Evolutionary conservation across 2,797 vertebrate species (phyloP), one percentile per base, ranked within the genome.

Genomic region (Emys orbicularis): DNA sequence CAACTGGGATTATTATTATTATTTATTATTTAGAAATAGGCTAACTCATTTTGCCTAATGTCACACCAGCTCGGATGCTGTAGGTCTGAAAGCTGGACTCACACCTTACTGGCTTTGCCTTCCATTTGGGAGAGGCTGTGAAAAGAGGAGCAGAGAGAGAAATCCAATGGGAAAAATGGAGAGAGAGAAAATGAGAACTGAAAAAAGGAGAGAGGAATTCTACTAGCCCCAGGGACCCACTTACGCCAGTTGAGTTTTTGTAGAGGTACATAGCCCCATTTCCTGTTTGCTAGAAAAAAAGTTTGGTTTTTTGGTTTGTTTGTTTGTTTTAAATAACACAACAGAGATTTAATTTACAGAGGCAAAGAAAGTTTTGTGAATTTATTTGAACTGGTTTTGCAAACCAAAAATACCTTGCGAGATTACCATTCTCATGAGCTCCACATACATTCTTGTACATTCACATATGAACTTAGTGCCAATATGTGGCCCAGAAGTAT

Each of bases 381-480:
- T 49, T 29, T 47, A 77, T 49, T 49, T 77, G 44, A 77, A 49
- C 47, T 77, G 13, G 47, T 49, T 47, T 49, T 77, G 74, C 74
- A 47, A 77, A 31, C 74, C 44, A 77, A 12, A 74, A 47, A 49
- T 47, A 18, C 9, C 47, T 49, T 31, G 44, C 6, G 5, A 49
- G 25, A 49, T 77, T 18, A 9, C 25, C 27, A 18, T 77, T 76
- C 41, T 76, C 27, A 47, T 47, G 41, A 76, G 37, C 68, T 25
- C 34, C 37, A 27, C 34, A 53, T 29, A 65, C 57, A 19, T 84
- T 83, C 49, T 34, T 53, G 72, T 27, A 87, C 84, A 81, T 90
- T 83, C 86, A 29, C 74, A 79, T 95, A 57, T 77, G 79, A 93
- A 80, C 84, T 54, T 84, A 21, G 79, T 93, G 47, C n/a, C 57